A percentile compares a stretch with the other conserved stretches of the same genome.
phyloP scores from a whole-genome alignment of 2,797 vertebrate genomes.

The Acridotheres tristis region DNA sequence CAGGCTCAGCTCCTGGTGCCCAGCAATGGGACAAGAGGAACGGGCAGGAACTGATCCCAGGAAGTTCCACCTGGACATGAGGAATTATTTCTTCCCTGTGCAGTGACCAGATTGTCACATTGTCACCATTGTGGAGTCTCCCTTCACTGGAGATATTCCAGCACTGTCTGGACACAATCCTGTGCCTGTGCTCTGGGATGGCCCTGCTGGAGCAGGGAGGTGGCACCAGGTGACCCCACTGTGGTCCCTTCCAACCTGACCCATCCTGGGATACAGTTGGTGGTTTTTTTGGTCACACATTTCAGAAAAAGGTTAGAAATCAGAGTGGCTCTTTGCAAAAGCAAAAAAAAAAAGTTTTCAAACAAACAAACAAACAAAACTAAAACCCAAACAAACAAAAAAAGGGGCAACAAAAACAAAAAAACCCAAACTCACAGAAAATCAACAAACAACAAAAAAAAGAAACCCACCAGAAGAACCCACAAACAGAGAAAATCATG shows the following conservation, averaged over 20 bases:
- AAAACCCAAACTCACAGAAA: neutral
- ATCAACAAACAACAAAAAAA: neutral
- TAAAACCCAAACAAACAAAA: neutral
- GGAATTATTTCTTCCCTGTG: neutral
- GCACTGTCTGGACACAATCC: neutral
- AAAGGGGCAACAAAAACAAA: no score
- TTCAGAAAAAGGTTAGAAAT: neutral
- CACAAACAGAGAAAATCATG: neutral
- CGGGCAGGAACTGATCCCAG: rapidly evolving
- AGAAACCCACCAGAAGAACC: rapidly evolving
- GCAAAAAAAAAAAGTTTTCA: neutral
- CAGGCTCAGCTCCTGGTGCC: neutral
- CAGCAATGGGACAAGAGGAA: neutral
- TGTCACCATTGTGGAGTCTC: rapidly evolving
- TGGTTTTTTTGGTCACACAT: neutral
- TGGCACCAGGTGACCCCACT: neutral
- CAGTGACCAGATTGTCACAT: neutral
- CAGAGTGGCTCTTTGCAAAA: neutral
- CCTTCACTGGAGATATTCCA: neutral
- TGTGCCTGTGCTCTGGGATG: neutral
- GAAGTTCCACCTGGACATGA: neutral
- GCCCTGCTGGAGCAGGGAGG: neutral
- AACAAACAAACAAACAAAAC: neutral
- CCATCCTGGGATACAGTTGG: neutral
- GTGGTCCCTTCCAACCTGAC: neutral